These are phyloP conservation scores for Melanotaenia nigrans DNA, from an alignment of 2,797 vertebrate species.

Conservation along the genomic window DNA sequence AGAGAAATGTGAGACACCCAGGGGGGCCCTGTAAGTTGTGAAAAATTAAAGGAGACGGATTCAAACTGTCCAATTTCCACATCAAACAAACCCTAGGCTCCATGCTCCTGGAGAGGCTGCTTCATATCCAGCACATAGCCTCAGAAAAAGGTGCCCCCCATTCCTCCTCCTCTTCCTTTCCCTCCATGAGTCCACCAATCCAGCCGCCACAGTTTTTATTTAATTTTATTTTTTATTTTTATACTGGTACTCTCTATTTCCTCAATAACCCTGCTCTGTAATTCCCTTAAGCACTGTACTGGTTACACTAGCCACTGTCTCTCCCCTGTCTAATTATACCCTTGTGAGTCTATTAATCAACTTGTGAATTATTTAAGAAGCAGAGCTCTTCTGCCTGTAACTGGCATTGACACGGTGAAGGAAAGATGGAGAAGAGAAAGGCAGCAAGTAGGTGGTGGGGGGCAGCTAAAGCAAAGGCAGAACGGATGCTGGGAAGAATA, in stretches of 20 bases:
- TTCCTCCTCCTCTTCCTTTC: constrained; percentile 49
- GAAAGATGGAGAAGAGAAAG: constrained; percentile 69
- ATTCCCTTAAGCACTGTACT: constrained; percentile 98
- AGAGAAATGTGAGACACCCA: constrained; percentile 90
- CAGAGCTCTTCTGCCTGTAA: constrained; percentile 93
- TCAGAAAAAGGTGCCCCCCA: constrained; percentile 83
- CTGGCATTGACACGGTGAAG: constrained; percentile 89
- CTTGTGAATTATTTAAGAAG: constrained; percentile 99
- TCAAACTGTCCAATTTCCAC: constrained; percentile 99
- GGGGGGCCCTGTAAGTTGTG: constrained; percentile 96
- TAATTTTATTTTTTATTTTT: constrained; percentile 32
- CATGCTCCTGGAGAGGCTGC: constrained; percentile 95
- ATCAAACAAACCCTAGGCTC: constrained; percentile 96
- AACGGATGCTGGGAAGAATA: constrained; percentile 35
- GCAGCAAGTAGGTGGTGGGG: constrained; percentile 43
- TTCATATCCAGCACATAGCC: constrained; percentile 90
- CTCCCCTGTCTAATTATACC: constrained; percentile 99
- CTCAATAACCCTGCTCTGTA: constrained; percentile 90
- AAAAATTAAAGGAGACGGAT: constrained; percentile 99
- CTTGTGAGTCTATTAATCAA: constrained; percentile 99
- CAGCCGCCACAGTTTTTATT: constrained; percentile 66
- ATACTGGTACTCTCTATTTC: constrained; percentile 86
- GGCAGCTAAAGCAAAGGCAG: constrained; percentile 31
- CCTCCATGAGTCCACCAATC: constrained; percentile 66
- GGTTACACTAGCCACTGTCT: constrained; percentile 95